Evolutionary conservation across 2,888 invertebrate genomes (phyloP), one percentile per base, ranked within the genome.

Genomic region (Polylopha cassiicola): DNA sequence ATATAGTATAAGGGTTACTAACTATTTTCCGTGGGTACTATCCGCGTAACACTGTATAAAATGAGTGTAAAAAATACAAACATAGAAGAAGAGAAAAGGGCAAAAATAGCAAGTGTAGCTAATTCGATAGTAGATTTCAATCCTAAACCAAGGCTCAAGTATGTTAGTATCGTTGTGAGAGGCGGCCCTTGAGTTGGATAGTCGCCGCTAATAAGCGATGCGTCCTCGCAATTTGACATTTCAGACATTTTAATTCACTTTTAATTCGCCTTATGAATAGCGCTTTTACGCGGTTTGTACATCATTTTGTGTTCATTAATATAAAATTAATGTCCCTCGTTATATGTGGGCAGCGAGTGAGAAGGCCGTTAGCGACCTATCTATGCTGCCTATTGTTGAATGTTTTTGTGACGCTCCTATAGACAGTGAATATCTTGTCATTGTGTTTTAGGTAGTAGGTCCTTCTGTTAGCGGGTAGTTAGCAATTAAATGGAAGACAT

Each of bases 251-350:
- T 79, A 82, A 84, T 80, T 73, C 62, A 68, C 63, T 73, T 80
- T 76, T 81, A 80, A 82, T 82, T 72, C 66, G 61, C 70, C 59
- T 74, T 73, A 76, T 79, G 81, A 81, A 81, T 80, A 72, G 73
- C 61, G 66, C 66, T 77, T 80, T 82, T 82, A 82, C 75, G 74
- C 73, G 66, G 69, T 75, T 82, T 79, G 74, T 79, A 67, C 65
- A 75, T 71, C 67, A 80, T 81, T 79, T 75, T 78, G 66, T 71
- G 72, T 76, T 76, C 76, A 74, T 81, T 82, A 78, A 73, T 79
- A 71, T 70, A 62, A 73, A 73, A 73, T 72, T 72, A 78, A 72
- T 69, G 66, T 52, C 47, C 57, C 70, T 77, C 68, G 71, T 79
- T 80, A 73, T 66, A 58, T 59, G 64, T 69, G 68, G 53, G 56